A percentile compares a stretch with the other conserved stretches of the same genome.
These are phyloP conservation scores for Paracyclopina nana DNA, from an alignment of 1,140 invertebrate species.

Conservation along the genomic window DNA sequence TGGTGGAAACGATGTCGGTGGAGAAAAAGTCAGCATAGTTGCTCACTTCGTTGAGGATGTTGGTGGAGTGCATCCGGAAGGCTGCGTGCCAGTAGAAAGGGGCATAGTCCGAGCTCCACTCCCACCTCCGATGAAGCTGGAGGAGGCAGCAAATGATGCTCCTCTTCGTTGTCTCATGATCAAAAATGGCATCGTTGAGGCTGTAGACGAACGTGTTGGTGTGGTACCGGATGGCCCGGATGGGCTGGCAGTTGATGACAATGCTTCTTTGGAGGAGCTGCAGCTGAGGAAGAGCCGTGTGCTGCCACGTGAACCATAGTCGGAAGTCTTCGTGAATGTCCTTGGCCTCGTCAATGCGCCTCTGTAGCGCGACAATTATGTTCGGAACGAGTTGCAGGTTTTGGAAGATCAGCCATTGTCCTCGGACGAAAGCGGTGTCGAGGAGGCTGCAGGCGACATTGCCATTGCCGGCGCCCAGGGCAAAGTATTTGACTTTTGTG, in stretches of 20 bases:
- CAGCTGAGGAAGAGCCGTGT: neutral
- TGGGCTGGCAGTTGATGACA: neutral
- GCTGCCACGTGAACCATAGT: slow-evolving; percentile 9
- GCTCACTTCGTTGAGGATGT: too few species aligned
- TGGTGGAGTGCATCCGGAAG: too few species aligned
- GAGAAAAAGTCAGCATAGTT: too few species aligned
- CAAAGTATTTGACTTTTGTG: slow-evolving; percentile 10
- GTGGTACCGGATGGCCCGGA: slow-evolving; percentile 2
- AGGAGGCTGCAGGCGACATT: neutral
- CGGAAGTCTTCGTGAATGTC: slow-evolving; percentile 13
- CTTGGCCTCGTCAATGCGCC: neutral
- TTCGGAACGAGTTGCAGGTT: neutral
- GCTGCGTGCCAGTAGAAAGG: neutral
- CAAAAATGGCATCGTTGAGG: neutral
- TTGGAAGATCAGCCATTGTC: slow-evolving; percentile 13
- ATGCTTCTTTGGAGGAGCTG: slow-evolving; percentile 6
- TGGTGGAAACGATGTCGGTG: too few species aligned
- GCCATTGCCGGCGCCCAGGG: neutral
- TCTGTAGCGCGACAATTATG: neutral
- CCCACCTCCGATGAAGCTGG: slow-evolving; percentile 1
- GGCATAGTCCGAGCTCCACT: neutral
- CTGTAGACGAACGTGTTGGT: neutral
- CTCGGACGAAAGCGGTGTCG: slow-evolving; percentile 9
- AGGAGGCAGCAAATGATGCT: neutral
- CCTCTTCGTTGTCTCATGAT: neutral